Base-by-base conservation (phyloP, 1,140 invertebrate genomes). In the Drosophila bipectinata region DNA sequence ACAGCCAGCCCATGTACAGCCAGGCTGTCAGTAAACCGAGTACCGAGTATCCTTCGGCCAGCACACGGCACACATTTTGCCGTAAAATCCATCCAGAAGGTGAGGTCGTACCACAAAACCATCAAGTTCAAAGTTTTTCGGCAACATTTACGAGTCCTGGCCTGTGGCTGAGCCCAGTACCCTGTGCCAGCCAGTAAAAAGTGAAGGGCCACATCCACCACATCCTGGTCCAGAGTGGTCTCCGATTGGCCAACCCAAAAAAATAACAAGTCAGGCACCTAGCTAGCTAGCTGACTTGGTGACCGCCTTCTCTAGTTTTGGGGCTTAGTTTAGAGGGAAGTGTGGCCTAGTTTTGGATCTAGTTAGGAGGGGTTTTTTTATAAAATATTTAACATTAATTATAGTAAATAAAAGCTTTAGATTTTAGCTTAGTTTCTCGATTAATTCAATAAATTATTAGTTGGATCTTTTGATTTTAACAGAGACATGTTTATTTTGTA, bases 61-160 rank as follows among this genome's bases (percentile, higher is more conserved):
- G 41, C 64, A 80, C 75, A 83, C 80, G 80, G 61, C 72, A 79
- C 34, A 37, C 12, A 37, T 37, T 37, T 44, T 34, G 81, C 82
- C 82, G 82, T 87, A 88, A 87, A 85, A 79, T 45, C 8, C 15
- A 51, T 53, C 62, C 67, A 78, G 61, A 67, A 68, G 15, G n/a
- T 26, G 34, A 28, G 18, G 28, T 45, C 49, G 68, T 28, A 56
- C 41, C 41, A 47, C 21, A 81, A 81, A 79, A 62, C 82, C 82
- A 85, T 85, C 82, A 85, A 85, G 82, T 82, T 88, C 82, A 87
- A 87, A 87, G 82, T 87, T 87, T 73, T 73, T 72, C 53, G 82
- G 83, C 83, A 82, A 79, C 79, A 67, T 87, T 87, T 87, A 87
- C 85, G 83, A 82, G 66, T 73, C 57, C 64, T 67, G 74, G 61